Conservation (phyloP, 92 coral and sea anemone species). For the Paragorgia papillata region DNA sequence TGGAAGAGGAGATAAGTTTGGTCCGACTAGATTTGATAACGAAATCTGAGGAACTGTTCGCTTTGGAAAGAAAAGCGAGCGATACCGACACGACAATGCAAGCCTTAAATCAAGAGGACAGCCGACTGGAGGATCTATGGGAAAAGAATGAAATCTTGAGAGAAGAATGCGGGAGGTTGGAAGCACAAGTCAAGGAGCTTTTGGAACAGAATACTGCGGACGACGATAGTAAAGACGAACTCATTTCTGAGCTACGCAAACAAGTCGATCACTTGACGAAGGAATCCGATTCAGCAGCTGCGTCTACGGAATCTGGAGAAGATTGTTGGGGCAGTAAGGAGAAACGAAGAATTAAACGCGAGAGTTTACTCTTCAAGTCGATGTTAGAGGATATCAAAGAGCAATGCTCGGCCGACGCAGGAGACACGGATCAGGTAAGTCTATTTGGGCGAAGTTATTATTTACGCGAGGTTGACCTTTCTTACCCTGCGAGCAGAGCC, state of each 20-base stretch:
- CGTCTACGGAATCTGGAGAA: neutral
- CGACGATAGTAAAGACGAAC: neutral
- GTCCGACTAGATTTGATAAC: neutral
- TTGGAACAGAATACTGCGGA: neutral
- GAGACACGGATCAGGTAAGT: constrained; percentile 6
- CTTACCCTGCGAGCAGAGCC: too few species aligned
- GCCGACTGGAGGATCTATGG: neutral
- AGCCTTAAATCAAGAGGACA: neutral
- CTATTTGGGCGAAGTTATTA: too few species aligned
- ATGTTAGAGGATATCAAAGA: constrained; percentile 36
- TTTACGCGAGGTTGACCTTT: too few species aligned
- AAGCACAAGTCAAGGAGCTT: neutral
- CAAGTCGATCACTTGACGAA: neutral
- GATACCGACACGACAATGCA: neutral
- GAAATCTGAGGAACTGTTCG: neutral
- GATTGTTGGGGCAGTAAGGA: constrained; percentile 2
- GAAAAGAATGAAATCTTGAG: neutral
- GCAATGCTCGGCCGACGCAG: neutral
- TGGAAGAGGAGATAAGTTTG: neutral
- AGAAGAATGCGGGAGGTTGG: constrained; percentile 3
- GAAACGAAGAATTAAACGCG: neutral
- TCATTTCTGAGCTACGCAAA: neutral
- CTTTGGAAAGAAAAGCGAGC: neutral
- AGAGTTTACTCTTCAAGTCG: constrained; percentile 31
- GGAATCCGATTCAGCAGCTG: neutral